These are phyloP conservation scores for Cantharis nigra DNA, from an alignment of 2,888 invertebrate species.

Conservation along the genomic window DNA sequence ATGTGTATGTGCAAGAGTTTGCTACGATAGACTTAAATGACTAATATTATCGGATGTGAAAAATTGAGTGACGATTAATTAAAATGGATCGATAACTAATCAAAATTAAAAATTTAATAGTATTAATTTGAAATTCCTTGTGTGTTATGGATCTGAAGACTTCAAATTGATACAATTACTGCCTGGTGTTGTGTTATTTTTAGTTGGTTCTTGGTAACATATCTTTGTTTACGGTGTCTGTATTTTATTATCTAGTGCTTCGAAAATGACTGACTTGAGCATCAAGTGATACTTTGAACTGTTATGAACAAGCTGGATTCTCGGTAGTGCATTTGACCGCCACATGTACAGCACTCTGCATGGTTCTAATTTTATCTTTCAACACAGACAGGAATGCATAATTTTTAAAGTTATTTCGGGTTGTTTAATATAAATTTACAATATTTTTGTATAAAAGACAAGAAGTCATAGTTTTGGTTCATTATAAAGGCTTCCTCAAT, in stretches of 20 bases:
- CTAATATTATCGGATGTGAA: not conserved
- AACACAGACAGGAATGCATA: not conserved
- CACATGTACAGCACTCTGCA: not conserved
- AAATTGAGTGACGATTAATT: not conserved
- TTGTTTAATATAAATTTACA: not conserved
- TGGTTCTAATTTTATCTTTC: not conserved
- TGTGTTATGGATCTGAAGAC: not conserved
- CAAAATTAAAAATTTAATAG: not conserved
- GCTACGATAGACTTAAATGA: not conserved
- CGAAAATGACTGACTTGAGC: not conserved
- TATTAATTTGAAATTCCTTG: not conserved
- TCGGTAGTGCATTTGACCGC: not conserved
- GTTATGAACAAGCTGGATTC: not conserved
- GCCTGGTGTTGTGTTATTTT: not conserved
- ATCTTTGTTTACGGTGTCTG: not conserved
- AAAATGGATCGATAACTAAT: not conserved
- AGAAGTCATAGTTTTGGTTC: not conserved
- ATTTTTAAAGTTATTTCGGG: not conserved
- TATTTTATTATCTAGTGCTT: not conserved
- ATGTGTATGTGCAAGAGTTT: not conserved
- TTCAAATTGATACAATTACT: not conserved
- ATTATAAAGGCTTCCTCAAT: not conserved
- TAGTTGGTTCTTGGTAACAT: not conserved
- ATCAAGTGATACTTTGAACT: not conserved
- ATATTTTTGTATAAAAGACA: not conserved